Percentiles rank a stretch among this genome's conserved stretches.
These are phyloP conservation scores for Characodon lateralis DNA, from an alignment of 2,797 vertebrate genomes.

Conservation along the genomic window DNA sequence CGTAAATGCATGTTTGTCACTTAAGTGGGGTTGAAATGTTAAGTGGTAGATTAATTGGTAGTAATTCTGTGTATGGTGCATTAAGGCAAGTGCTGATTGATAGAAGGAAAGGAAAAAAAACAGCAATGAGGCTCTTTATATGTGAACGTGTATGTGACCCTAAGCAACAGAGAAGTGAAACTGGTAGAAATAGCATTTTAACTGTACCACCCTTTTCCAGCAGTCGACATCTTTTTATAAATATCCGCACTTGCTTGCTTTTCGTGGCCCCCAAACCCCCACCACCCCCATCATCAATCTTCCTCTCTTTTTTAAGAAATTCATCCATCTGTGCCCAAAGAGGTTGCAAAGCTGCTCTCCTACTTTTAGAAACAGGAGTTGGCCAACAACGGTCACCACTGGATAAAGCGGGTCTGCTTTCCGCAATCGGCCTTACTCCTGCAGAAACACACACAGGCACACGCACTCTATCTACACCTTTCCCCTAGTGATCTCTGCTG, in stretches of 20 bases:
- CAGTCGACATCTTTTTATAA: constrained; percentile 67
- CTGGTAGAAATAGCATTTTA: constrained; percentile 66
- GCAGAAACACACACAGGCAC: constrained; percentile 20
- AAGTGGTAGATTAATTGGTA: constrained; percentile 77
- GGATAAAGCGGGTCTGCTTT: constrained; percentile 53
- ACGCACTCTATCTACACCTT: constrained; percentile 45
- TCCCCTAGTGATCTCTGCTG: constrained; percentile 69
- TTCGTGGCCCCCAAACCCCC: constrained; percentile 27
- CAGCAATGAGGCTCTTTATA: constrained; percentile 15
- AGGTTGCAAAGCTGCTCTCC: constrained; percentile 63
- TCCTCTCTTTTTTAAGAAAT: constrained; percentile 51
- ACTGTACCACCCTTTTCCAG: constrained; percentile 47
- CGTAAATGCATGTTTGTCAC: constrained; percentile 39
- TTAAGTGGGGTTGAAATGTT: constrained; percentile 68
- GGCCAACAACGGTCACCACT: constrained; percentile 66
- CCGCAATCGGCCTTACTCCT: constrained; percentile 40
- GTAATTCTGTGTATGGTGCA: constrained; percentile 76
- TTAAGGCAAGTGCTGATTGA: constrained; percentile 64
- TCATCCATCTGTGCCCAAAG: constrained; percentile 62
- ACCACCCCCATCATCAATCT: constrained; percentile 55
- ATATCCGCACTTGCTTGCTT: constrained; percentile 49
- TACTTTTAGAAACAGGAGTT: constrained; percentile 72
- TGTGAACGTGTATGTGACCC: constrained; percentile 20
- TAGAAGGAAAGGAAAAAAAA: constrained; percentile 29
- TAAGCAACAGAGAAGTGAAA: constrained; percentile 76